Evolutionary conservation across 2,797 vertebrate species (phyloP).

Genomic region (Columba guinea): DNA sequence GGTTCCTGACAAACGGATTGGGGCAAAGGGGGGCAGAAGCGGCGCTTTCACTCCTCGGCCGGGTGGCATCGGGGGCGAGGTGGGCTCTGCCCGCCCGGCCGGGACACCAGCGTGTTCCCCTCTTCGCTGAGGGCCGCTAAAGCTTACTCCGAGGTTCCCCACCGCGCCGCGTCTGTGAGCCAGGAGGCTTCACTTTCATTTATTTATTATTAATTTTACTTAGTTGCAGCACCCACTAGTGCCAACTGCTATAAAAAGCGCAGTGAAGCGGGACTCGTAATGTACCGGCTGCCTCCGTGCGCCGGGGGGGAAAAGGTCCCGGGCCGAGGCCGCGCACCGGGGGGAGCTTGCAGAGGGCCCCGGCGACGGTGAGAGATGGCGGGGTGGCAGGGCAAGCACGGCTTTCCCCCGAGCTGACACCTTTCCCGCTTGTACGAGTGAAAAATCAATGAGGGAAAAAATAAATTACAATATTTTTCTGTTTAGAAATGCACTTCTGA

Average conservation of each 20-base stretch:
- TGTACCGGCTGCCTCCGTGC: neutral
- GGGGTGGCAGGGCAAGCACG: neutral
- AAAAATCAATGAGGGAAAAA: neutral
- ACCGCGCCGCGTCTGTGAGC: neutral
- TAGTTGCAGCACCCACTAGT: constrained; percentile 70
- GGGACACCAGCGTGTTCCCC: too few species aligned
- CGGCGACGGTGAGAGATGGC: neutral
- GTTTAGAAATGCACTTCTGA: neutral
- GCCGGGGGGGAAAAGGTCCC: neutral
- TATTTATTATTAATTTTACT: constrained; percentile 45
- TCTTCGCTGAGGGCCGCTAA: neutral
- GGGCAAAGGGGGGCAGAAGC: neutral
- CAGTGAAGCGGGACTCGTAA: neutral
- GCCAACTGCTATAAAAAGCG: constrained; percentile 41
- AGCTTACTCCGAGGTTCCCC: neutral
- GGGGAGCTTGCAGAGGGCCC: neutral
- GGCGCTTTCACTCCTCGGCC: neutral
- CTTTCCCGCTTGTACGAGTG: too few species aligned
- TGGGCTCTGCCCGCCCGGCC: neutral
- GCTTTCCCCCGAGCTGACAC: neutral
- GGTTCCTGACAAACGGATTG: neutral
- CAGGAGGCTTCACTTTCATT: neutral
- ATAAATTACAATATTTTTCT: neutral
- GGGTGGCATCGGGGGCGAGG: neutral
- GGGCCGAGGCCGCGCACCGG: neutral